Base-by-base conservation (phyloP, 2,797 vertebrate species). In the Rhynchotus rufescens region DNA sequence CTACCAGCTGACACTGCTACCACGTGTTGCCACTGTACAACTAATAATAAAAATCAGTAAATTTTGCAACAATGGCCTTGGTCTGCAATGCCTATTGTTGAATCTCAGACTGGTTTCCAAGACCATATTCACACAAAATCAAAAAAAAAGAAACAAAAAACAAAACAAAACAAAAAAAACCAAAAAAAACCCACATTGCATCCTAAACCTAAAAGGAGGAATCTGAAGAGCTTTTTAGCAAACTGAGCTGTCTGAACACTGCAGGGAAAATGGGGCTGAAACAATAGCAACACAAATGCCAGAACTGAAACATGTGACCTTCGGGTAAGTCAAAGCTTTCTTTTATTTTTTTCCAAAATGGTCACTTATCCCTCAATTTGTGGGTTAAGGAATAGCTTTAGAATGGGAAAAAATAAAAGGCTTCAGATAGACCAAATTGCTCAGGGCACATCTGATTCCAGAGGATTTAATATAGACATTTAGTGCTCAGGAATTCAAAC, bases 341-440 rank as follows among this genome's bases (percentile, higher is more conserved):
- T 25, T 12, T 74, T 66, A 51, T 78, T 84, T 47, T 85, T 77
- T 87, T 93, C 52, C 54, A 21, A 87, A 90, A 84, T 12, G 71
- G 40, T 68, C 77, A 88, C 38, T 91, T 89, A 93, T 49, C 64
- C n/a, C 38, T 90, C 66, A 73, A 26, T 81, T 90, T 73, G 60
- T 42, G 68, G 10, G 28, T 34, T 82, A 65, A 84, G 88, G 15
- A 80, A 14, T 30, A 91, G 83, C 42, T 87, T 68, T 76, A 73
- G 61, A 36, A n/a, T 4, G 4, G 40, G 49, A 0, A 19, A 61
- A 72, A 67, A 30, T 4, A 9, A 30, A 47, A 49, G 49, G 30
- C n/a, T 84, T 90, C 69, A 84, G 15, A 60, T 19, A 45, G 12
- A 65, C 30, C 67, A 73, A 92, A 86, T 36, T 84, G 67, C 40